phyloP scores from a whole-genome alignment of 2,888 invertebrate species.

The Tenthredo notha region DNA sequence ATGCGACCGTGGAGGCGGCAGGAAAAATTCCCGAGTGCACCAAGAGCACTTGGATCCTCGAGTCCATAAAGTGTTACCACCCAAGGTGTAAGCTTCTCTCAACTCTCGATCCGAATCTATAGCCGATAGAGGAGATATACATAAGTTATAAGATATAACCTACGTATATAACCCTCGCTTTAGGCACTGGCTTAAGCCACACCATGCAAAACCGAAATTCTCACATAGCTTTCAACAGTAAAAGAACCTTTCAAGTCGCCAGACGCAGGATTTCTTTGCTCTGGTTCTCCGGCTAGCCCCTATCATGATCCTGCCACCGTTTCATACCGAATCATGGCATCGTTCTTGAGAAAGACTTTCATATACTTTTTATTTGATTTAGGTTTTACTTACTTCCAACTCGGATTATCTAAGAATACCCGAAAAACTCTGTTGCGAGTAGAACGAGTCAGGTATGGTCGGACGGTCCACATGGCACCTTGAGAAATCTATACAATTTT shows the following conservation, averaged over 20 bases:
- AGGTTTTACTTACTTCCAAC: neutral
- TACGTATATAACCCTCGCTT: constrained; percentile 32
- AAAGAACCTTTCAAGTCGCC: constrained; percentile 46
- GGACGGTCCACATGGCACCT: neutral
- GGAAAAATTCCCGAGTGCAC: constrained; percentile 47
- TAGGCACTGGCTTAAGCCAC: constrained; percentile 30
- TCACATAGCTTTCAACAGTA: constrained; percentile 34
- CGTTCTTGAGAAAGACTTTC: neutral
- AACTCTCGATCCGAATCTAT: constrained; percentile 36
- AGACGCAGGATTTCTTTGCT: constrained; percentile 21
- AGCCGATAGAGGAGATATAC: constrained; percentile 47
- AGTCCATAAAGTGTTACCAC: constrained; percentile 36
- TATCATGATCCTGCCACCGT: neutral
- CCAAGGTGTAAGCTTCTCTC: constrained; percentile 24
- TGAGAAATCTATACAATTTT: neutral
- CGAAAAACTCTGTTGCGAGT: neutral
- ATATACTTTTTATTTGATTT: neutral
- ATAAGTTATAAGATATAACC: constrained; percentile 46
- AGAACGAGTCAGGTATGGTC: neutral
- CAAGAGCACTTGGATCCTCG: constrained; percentile 39
- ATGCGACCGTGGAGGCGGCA: constrained; percentile 4
- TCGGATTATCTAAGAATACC: neutral
- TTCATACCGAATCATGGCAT: neutral
- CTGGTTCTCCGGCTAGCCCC: neutral
- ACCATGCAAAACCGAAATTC: constrained; percentile 23